Evolutionary conservation across 1,140 invertebrate genomes (phyloP).

Genomic region (Calycopis cecrops): DNA sequence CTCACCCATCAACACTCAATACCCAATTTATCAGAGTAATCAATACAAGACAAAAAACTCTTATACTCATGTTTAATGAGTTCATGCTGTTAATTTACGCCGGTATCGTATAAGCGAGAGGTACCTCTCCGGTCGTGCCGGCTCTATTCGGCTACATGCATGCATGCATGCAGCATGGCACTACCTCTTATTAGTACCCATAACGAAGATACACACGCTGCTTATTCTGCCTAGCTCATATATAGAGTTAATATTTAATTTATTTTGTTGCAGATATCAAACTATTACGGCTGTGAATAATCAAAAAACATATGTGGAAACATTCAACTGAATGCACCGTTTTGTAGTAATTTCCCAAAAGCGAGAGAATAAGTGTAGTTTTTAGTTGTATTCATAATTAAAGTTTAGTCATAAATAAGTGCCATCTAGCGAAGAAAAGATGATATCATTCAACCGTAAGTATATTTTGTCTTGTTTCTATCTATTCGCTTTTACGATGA

Average conservation of each 20-base stretch:
- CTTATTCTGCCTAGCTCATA: background rate
- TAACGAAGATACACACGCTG: too few relatives aligned
- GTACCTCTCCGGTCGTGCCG: too few relatives aligned
- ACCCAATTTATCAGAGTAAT: too few relatives aligned
- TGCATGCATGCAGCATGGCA: too few relatives aligned
- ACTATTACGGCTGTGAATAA: background rate
- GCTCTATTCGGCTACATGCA: too few relatives aligned
- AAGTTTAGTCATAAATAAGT: background rate
- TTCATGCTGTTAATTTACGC: too few relatives aligned
- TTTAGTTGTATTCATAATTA: background rate
- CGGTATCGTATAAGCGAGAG: too few relatives aligned
- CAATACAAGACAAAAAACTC: too few relatives aligned
- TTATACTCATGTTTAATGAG: too few relatives aligned
- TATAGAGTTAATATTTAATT: background rate
- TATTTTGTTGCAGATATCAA: constrained; percentile 4
- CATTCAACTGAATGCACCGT: background rate
- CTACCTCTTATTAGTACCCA: too few relatives aligned
- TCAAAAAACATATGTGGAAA: background rate
- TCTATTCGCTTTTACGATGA: too few relatives aligned
- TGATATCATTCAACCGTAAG: constrained; percentile 3
- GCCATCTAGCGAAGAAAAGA: background rate
- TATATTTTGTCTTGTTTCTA: background rate
- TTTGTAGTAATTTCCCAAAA: background rate
- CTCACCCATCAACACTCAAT: too few relatives aligned
- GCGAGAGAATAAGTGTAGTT: background rate